phyloP scores from a whole-genome alignment of 2,888 invertebrate species.

The Operophtera brumata region DNA sequence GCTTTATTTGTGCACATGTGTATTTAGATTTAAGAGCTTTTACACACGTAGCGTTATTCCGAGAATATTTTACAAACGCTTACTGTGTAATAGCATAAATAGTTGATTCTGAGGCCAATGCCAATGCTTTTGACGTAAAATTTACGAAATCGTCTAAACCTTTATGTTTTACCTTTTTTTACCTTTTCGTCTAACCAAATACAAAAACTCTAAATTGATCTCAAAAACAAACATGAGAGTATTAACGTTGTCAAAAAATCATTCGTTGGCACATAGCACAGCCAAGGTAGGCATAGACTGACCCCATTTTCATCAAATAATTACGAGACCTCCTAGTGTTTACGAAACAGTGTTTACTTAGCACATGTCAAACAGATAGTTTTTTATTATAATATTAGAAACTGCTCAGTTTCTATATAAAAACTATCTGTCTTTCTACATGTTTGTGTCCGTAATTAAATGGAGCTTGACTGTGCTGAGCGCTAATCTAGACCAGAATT shows the following conservation, averaged over 20 bases:
- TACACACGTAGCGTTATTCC: constrained; percentile 9
- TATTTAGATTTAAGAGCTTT: constrained; percentile 14
- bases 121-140: neutral
- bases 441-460: no score
- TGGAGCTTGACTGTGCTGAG: neutral
- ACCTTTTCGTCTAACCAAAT: no score
- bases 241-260: neutral
- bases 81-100: constrained; percentile 27
- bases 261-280: neutral
- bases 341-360: no score
- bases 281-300: neutral
- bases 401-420: no score
- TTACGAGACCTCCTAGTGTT: neutral
- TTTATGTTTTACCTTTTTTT: no score
- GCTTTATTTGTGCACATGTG: constrained; percentile 27
- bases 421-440: no score
- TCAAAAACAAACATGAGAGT: constrained; percentile 2
- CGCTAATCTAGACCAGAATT: neutral
- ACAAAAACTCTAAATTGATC: neutral
- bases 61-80: constrained; percentile 30
- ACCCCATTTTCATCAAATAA: neutral
- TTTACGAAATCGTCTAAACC: neutral
- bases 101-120: constrained; percentile 19
- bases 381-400: no score
- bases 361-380: no score